Conservation (phyloP, 2,113 vertebrate species). For the Otis tarda region DNA sequence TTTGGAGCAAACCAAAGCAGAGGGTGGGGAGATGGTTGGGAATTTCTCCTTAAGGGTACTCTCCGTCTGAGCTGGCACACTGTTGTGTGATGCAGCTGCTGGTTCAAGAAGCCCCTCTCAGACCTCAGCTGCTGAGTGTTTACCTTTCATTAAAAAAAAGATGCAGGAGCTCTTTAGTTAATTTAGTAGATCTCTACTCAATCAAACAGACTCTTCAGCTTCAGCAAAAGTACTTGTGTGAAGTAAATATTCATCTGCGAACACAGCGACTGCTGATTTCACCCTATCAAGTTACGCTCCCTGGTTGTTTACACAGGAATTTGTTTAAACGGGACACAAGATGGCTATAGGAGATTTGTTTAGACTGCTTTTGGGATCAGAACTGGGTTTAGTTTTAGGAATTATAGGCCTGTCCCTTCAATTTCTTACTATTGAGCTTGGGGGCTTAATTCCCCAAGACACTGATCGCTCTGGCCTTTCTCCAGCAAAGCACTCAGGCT, state of each 20-base stretch:
- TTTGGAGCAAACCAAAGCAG: neutral
- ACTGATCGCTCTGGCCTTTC: neutral
- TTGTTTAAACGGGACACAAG: neutral
- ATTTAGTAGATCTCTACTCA: neutral
- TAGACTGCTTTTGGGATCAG: neutral
- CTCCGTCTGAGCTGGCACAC: neutral
- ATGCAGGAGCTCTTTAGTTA: neutral
- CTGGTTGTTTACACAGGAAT: neutral
- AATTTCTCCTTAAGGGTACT: neutral
- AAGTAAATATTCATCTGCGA: neutral
- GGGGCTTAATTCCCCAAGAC: neutral
- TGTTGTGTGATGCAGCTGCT: neutral
- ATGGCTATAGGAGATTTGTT: neutral
- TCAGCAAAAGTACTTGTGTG: neutral
- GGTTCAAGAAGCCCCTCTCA: neutral
- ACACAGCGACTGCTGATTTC: neutral
- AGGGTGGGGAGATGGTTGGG: accelerated
- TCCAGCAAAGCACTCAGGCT: neutral
- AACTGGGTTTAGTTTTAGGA: neutral
- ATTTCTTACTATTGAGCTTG: neutral
- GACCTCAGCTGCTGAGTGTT: neutral
- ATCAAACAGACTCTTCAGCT: neutral
- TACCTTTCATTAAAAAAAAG: neutral
- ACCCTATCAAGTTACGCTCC: neutral
- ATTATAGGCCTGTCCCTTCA: neutral